phyloP scores from a whole-genome alignment of 1,140 invertebrate genomes.

The Bombus impatiens region DNA sequence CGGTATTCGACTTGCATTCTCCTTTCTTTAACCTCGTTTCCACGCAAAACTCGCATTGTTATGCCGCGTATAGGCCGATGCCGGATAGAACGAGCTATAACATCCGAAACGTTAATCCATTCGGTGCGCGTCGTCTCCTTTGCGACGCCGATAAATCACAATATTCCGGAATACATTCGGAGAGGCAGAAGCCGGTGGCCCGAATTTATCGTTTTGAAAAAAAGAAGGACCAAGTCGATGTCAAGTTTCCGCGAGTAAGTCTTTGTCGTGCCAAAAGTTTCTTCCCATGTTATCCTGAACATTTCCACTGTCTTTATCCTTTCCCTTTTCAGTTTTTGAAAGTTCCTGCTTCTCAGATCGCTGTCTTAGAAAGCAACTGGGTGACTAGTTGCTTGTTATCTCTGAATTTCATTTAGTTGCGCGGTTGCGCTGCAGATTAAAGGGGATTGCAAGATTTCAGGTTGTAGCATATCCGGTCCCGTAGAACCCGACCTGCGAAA shows the following conservation, averaged over 20 bases:
- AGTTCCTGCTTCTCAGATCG: too few species aligned
- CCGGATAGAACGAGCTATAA: conserved; percentile 35
- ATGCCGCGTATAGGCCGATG: conserved; percentile 47
- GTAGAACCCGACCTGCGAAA: neutral
- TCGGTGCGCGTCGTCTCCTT: conserved; percentile 29
- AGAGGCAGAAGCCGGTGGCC: neutral
- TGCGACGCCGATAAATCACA: conserved; percentile 42
- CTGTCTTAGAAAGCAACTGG: neutral
- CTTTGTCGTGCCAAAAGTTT: too few species aligned
- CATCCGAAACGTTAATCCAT: conserved; percentile 58
- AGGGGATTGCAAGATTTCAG: neutral
- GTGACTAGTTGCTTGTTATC: neutral
- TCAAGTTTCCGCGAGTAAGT: neutral
- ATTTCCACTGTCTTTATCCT: neutral
- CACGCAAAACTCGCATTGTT: conserved; percentile 60
- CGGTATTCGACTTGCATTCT: conserved; percentile 51
- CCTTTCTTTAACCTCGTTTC: conserved; percentile 66
- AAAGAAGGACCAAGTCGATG: neutral
- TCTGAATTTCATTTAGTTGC: neutral
- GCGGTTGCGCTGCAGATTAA: neutral
- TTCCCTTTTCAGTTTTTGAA: neutral
- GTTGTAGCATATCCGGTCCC: neutral
- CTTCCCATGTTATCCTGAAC: too few species aligned
- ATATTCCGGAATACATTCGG: conserved; percentile 21
- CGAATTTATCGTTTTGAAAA: neutral